Evolutionary conservation across 2,888 invertebrate species (phyloP), one percentile per base, ranked within the genome.

Genomic region (Synergus japonicus): DNA sequence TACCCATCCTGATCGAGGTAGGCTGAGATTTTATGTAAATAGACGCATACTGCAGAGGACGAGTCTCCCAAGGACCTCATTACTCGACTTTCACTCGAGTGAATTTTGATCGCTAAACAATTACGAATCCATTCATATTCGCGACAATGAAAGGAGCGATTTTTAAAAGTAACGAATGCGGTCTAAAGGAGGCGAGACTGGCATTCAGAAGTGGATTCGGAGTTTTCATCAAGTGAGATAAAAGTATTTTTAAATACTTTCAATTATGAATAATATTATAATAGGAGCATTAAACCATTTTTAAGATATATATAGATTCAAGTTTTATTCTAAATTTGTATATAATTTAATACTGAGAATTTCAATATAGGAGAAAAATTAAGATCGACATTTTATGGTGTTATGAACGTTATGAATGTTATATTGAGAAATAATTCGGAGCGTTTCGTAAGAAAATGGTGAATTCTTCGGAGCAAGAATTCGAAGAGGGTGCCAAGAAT

Each of bases 21-120:
- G 86, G 85, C 84, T 84, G 86, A 86, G 88, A 86, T 88, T 87
- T 88, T 87, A 87, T 87, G 88, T 86, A 88, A 87, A 88, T 87
- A 86, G 85, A 85, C 86, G 85, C 85, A 86, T 86, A 86, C 86
- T 86, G 87, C 84, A 83, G 86, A 87, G 86, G 87, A 89, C 86
- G 88, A 87, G 82, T 83, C 83, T 82, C 84, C 82, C 83, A 82
- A 86, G 84, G 83, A 79, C 84, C 83, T 86, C 87, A 87, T 87
- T 87, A 87, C 80, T 83, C 83, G 80, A 81, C 83, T 84, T 82
- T 79, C 83, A 82, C 83, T 82, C 77, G 82, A 80, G 82, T 85
- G 87, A 88, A 87, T 87, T 86, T 88, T 87, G 81, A 85, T 84
- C 84, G 82, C 83, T 83, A 85, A 85, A 87, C 87, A 87, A 88